A percentile compares a stretch with the other conserved stretches of the same genome.
Evolutionary conservation across 2,888 invertebrate genomes (phyloP).

Genomic region (Melinopterus prodromus): DNA sequence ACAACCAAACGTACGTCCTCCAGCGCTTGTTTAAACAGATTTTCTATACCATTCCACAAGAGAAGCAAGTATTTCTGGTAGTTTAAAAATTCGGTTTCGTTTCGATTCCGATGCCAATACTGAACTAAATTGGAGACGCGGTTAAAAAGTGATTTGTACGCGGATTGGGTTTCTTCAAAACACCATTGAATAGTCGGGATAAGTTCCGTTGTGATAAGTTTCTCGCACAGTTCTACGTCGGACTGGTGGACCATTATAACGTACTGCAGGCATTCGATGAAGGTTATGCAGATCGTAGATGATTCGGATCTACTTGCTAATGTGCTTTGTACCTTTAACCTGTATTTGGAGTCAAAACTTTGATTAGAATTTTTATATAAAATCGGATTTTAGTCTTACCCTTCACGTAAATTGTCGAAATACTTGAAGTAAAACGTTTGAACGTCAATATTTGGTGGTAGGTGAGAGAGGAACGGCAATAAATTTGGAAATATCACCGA

Average conservation of each 20-base stretch:
- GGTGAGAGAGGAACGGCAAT: constrained; percentile 77
- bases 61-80: constrained; percentile 55
- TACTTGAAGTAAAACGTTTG: constrained; percentile 70
- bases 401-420: constrained; percentile 72
- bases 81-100: constrained; percentile 50
- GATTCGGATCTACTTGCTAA: constrained; percentile 73
- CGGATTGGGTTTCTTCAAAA: constrained; percentile 57
- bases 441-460: constrained; percentile 66
- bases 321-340: constrained; percentile 68
- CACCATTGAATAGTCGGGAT: constrained; percentile 62
- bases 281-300: constrained; percentile 71
- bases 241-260: constrained; percentile 64
- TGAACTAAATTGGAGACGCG: constrained; percentile 64
- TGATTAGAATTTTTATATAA: constrained; percentile 10
- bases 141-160: constrained; percentile 62
- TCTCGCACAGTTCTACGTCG: constrained; percentile 58
- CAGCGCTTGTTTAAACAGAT: constrained; percentile 49
- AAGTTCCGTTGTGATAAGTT: constrained; percentile 59
- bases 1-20: constrained; percentile 26
- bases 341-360: constrained; percentile 50
- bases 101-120: constrained; percentile 65
- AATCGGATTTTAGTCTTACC: constrained; percentile 62
- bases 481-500: constrained; percentile 76
- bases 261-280: constrained; percentile 79
- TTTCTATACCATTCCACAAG: constrained; percentile 59